Evolutionary conservation across 2,797 vertebrate genomes (phyloP).

Genomic region (Siniperca scherzeri): DNA sequence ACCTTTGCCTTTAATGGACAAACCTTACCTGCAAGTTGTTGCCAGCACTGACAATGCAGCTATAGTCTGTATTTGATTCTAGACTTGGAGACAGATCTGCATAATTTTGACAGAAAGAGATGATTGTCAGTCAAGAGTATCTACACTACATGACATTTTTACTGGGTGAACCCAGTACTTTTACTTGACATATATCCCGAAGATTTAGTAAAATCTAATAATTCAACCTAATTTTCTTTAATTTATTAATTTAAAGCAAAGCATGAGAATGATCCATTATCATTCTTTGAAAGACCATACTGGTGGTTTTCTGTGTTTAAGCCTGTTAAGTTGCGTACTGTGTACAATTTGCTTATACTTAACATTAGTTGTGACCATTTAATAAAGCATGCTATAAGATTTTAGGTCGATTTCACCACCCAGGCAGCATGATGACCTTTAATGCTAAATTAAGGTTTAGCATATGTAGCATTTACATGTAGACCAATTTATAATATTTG

Average conservation of each 20-base stretch:
- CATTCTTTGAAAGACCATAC: not conserved
- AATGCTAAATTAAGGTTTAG: not conserved
- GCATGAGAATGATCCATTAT: not conserved
- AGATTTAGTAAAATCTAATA: not conserved
- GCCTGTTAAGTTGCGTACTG: too few species aligned
- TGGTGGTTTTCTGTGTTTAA: not conserved
- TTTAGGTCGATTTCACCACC: not conserved
- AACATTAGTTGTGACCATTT: not conserved
- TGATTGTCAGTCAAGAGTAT: not conserved
- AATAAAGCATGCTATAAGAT: not conserved
- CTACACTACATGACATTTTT: not conserved
- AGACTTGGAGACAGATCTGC: slow-evolving; percentile 4
- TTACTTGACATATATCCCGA: not conserved
- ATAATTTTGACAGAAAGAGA: slow-evolving; percentile 28
- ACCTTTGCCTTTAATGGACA: slow-evolving; percentile 67
- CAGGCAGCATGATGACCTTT: not conserved
- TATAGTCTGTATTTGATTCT: slow-evolving; percentile 5
- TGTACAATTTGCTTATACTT: not conserved
- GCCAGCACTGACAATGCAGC: slow-evolving; percentile 48
- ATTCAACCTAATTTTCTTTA: not conserved
- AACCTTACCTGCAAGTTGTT: slow-evolving; percentile 61
- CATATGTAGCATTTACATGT: not conserved
- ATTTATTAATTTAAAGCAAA: not conserved
- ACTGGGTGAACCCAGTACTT: not conserved
- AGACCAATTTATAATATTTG: not conserved